Evolutionary conservation across 2,113 vertebrate genomes (phyloP).

Genomic region (Trematomus loennbergii): DNA sequence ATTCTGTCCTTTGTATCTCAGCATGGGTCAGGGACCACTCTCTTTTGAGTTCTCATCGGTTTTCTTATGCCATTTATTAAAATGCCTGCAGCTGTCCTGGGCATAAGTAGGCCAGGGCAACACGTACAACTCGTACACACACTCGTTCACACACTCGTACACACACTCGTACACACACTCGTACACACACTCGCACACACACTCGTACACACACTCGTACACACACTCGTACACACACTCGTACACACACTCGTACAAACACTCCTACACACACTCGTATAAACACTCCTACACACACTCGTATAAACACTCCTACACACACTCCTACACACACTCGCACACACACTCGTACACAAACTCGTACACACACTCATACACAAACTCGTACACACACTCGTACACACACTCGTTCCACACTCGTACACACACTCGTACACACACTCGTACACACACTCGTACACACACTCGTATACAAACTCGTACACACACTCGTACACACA

Average conservation of each 20-base stretch:
- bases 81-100: constrained; percentile 63
- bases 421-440: neutral
- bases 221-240: too few species aligned
- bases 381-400: neutral
- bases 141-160: too few species aligned
- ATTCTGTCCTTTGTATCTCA: constrained; percentile 19
- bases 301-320: too few species aligned
- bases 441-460: constrained; percentile 53
- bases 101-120: constrained; percentile 70
- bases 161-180: too few species aligned
- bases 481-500: constrained; percentile 58
- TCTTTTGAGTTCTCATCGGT: constrained; percentile 16
- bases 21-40: constrained; percentile 18
- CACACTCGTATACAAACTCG: constrained; percentile 39
- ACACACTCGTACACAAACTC: constrained; percentile 49
- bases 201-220: constrained; percentile 42
- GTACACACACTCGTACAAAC: too few species aligned
- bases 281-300: too few species aligned
- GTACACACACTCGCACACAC: neutral
- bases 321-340: too few species aligned
- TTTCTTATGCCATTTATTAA: constrained; percentile 53
- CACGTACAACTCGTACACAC: neutral
- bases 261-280: too few species aligned
- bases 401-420: neutral
- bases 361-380: constrained; percentile 58